phyloP scores from a whole-genome alignment of 37 sponge, comb jelly and placozoan genomes.

The Tethya wilhelma region DNA sequence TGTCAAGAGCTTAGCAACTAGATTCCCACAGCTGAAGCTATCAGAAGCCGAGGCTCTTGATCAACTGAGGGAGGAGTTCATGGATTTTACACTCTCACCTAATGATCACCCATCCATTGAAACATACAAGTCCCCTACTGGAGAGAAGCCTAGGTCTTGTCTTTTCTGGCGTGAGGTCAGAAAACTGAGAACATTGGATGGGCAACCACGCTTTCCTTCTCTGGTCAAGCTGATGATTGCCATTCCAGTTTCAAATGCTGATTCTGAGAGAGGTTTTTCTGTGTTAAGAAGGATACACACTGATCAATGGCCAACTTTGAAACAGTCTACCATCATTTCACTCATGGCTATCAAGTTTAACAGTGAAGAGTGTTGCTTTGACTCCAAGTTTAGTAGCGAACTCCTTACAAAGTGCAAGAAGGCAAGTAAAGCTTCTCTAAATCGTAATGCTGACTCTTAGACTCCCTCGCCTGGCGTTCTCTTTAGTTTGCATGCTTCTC shows the following conservation, averaged over 20 bases:
- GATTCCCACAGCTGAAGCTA: constrained; percentile 29
- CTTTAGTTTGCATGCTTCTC: too few relatives aligned
- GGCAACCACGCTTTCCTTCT: constrained; percentile 17
- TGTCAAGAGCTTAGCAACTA: constrained; percentile 14
- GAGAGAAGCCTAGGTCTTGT: constrained; percentile 8
- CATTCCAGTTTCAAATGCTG: too few relatives aligned
- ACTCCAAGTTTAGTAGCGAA: neutral
- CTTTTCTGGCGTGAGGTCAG: constrained; percentile 22
- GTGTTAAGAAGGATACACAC: constrained; percentile 46
- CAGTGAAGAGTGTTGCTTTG: constrained; percentile 16
- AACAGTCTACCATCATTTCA: constrained; percentile 21
- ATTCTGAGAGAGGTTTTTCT: constrained; percentile 46
- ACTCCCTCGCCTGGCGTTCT: too few relatives aligned
- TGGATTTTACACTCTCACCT: constrained; percentile 36
- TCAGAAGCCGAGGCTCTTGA: constrained; percentile 19
- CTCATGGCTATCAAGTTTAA: constrained; percentile 40
- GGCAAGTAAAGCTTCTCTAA: too few relatives aligned
- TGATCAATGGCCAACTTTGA: constrained; percentile 2
- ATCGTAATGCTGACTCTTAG: too few relatives aligned
- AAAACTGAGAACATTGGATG: constrained; percentile 39
- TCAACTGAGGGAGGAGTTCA: constrained; percentile 38
- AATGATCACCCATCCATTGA: constrained; percentile 9
- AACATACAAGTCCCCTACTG: neutral
- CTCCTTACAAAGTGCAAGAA: too few relatives aligned
- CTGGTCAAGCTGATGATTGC: constrained; percentile 49